Evolutionary conservation across 2,113 vertebrate genomes (phyloP), one percentile per base, ranked within the genome.

Genomic region (Pyrgilauda ruficollis): DNA sequence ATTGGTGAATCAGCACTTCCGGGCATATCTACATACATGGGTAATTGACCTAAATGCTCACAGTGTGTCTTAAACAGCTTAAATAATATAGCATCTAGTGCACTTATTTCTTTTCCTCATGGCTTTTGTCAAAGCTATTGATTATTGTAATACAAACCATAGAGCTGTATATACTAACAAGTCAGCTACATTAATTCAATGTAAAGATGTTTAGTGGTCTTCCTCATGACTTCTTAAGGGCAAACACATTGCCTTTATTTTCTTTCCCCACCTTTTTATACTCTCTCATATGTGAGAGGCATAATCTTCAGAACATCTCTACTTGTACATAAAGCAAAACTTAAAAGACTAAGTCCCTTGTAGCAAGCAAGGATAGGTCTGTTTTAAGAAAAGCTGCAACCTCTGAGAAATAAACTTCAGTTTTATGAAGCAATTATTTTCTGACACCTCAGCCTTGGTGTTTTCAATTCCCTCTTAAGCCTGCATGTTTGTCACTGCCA

Each of bases 381-480:
- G 13, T 79, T 68, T 72, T 79, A 73, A 85, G 75, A 79, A 80
- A 84, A 82, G 16, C 33, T 76, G 50, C 43, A 55, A 68, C 39
- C 28, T 89, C 74, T 75, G 72, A 75, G 64, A 90, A 43, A 85
- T 43, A 94, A 95, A 84, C n/a, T 66, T 77, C 43, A 87, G 55
- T 63, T 92, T 52, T 53, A 69, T 35, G 44, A 93, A 90, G 39
- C 21, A 96, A 87, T 95, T 94, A 78, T 79, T 94, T 96, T 89
- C 67, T 87, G 59, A 77, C 78, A 87, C 63, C n/a, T 91, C 70
- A 66, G 49, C 35, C 49, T 47, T 23, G 7, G 16, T 83, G 19
- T 55, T 89, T 93, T 64, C 58, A 69, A 47, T 80, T 87, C 53
- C 31, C 26, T 76, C 63, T 69, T 87, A 87, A 89, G 41, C 23